These are phyloP conservation scores for Mormyrus lacerda DNA, from an alignment of 2,113 vertebrate species.

Conservation along the genomic window DNA sequence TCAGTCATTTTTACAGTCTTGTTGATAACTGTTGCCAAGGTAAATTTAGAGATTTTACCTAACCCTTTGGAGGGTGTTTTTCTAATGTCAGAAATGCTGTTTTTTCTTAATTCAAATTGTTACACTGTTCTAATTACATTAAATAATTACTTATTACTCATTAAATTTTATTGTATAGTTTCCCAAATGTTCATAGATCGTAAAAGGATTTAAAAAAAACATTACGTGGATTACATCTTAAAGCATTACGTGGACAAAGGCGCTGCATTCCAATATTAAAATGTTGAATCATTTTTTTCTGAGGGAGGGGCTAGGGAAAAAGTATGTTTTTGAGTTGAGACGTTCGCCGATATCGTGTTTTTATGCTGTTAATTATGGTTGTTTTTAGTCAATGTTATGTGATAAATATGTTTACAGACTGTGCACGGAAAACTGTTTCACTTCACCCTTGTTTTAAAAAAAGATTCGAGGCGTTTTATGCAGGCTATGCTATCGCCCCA, in stretches of 20 bases:
- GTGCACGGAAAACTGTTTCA: background rate
- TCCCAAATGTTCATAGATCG: background rate
- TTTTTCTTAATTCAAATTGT: slow-evolving; percentile 1
- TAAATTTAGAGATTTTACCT: background rate
- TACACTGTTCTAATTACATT: slow-evolving; percentile 1
- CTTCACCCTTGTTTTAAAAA: background rate
- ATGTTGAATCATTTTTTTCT: background rate
- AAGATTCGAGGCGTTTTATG: background rate
- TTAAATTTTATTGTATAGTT: background rate
- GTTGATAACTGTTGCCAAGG: background rate
- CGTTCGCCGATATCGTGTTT: background rate
- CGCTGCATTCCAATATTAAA: background rate
- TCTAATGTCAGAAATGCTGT: slow-evolving; percentile 10
- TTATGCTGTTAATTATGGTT: background rate
- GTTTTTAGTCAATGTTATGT: background rate
- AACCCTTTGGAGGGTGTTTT: background rate
- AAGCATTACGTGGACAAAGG: background rate
- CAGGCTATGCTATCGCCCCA: background rate
- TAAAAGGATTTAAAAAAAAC: background rate
- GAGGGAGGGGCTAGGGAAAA: background rate
- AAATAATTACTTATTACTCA: background rate
- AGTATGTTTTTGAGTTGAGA: background rate
- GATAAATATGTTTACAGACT: slow-evolving; percentile 2
- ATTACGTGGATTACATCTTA: background rate
- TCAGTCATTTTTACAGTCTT: background rate